Evolutionary conservation across 2,888 invertebrate species (phyloP).

Genomic region (Phyllotreta cruciferae): DNA sequence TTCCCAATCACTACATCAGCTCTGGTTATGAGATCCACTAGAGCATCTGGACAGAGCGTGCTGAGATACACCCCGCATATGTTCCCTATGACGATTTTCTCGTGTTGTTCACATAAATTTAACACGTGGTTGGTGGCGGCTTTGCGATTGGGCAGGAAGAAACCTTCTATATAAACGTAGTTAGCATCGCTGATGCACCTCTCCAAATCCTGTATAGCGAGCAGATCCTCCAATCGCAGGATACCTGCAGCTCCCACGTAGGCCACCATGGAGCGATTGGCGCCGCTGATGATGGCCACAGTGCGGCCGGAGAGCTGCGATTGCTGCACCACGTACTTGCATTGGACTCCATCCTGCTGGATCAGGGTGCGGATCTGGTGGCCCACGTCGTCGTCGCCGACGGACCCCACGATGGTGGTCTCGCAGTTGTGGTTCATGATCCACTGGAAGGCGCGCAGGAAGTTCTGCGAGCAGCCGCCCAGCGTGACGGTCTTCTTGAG

Average conservation of each 20-base stretch:
- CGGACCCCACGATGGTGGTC: constrained; percentile 62
- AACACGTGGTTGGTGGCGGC: constrained; percentile 60
- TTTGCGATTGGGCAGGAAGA: constrained; percentile 63
- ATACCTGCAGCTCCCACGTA: constrained; percentile 65
- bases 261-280: constrained; percentile 62
- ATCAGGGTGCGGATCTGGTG: constrained; percentile 57
- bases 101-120: constrained; percentile 55
- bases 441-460: constrained; percentile 61
- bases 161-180: constrained; percentile 65
- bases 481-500: constrained; percentile 34
- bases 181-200: constrained; percentile 46
- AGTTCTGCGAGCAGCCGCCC: constrained; percentile 64
- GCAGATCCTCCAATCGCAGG: constrained; percentile 55
- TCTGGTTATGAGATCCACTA: constrained; percentile 59
- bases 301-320: constrained; percentile 62
- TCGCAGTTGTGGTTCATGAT: constrained; percentile 48
- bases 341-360: constrained; percentile 58
- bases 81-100: constrained; percentile 62
- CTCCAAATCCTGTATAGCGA: constrained; percentile 39
- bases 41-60: constrained; percentile 54
- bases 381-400: constrained; percentile 63
- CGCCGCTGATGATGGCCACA: constrained; percentile 61
- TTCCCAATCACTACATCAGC: constrained; percentile 67
- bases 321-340: constrained; percentile 52
- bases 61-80: constrained; percentile 65